Base-by-base conservation (phyloP, 2,888 invertebrate species). In the Amphipyra tragopoginis region DNA sequence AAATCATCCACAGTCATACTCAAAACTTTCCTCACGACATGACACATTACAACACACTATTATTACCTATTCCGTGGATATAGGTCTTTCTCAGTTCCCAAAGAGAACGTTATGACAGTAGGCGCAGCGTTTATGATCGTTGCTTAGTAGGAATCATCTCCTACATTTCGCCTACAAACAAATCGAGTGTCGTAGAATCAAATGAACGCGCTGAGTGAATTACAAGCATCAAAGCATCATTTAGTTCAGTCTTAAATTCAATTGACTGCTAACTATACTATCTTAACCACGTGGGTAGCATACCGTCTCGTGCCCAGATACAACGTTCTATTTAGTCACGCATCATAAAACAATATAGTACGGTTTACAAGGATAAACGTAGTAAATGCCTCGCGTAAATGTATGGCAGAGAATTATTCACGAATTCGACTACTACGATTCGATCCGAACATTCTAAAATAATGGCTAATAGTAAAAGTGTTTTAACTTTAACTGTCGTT, bases 291-390 rank as follows among this genome's bases (percentile, higher is more conserved):
- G 62, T 62, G 73, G 52, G 62, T 38, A 51, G n/a, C 13, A n/a
- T 29, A 29, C 29, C 15, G 48, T 13, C 39, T 36, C 34, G 40
- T 39, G 68, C 36, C 49, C 59, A 62, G 61, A 55, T 52, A 67
- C 21, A 44, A 40, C n/a, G 36, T 8, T 52, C 14, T 38, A 36
- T 34, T 70, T 67, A 62, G 62, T 73, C 73, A 73, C 52, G 34
- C 42, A 9, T 49, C 14, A 42, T 48, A 34, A 10, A 14, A 55
- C 55, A 49, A 52, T 44, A 61, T 67, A 52, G 44, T 49, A 52
- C 13, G 39, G 10, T 38, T 13, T 68, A 62, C 49, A 40, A 56
- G 49, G 56, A 62, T 55, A 53, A 10, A 29, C 51, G 51, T 72
- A 61, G 55, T 70, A 62, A 56, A 60, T 69, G 48, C 9, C 42